Percentiles rank a stretch among this genome's conserved stretches.
These are phyloP conservation scores for Gorsachius magnificus DNA, from an alignment of 2,797 vertebrate species.

Conservation along the genomic window DNA sequence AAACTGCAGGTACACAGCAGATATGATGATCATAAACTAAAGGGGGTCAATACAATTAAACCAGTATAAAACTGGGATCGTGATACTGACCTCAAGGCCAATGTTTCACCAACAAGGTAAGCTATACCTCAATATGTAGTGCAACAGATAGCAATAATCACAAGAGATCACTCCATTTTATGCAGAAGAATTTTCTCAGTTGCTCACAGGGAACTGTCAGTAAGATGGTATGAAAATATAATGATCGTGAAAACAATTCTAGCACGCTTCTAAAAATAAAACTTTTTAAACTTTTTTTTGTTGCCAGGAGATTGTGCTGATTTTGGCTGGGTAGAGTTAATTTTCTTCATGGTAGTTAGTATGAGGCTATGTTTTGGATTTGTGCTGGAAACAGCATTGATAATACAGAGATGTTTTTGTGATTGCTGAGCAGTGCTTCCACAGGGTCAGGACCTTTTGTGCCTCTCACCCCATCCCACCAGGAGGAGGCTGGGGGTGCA, in stretches of 20 bases:
- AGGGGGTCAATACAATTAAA: not conserved
- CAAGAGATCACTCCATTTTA: not conserved
- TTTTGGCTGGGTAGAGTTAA: not conserved
- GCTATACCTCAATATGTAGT: not conserved
- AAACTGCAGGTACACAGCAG: not conserved
- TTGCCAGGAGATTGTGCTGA: not conserved
- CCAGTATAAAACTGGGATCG: not conserved
- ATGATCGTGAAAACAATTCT: not conserved
- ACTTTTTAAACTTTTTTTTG: not conserved
- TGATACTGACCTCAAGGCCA: not conserved
- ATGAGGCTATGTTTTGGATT: not conserved
- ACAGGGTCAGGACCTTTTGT: not conserved
- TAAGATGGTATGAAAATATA: not conserved
- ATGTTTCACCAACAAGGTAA: not conserved
- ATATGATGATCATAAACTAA: not conserved
- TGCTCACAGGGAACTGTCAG: not conserved
- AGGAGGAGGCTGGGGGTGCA: not conserved
- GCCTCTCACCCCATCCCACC: not conserved
- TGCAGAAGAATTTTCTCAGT: not conserved
- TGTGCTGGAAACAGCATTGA: not conserved
- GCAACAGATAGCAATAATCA: not conserved
- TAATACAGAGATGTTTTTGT: not conserved
- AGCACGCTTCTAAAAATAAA: constrained; percentile 45
- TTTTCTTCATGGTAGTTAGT: not conserved
- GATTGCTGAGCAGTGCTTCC: not conserved